These are phyloP conservation scores for Columba livia DNA, from an alignment of 2,113 vertebrate species.

Conservation along the genomic window DNA sequence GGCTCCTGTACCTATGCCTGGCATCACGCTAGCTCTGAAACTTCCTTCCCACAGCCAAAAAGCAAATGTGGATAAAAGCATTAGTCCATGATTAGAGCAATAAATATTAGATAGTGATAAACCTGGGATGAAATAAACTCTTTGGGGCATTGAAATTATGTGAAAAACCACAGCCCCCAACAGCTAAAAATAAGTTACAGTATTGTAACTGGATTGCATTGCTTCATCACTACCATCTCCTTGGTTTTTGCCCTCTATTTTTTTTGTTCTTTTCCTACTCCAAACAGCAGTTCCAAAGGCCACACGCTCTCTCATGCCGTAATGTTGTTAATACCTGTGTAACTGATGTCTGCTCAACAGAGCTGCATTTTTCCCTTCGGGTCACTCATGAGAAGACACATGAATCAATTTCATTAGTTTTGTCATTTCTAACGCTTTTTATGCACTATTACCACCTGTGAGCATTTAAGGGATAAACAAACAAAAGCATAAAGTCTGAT, in stretches of 20 bases:
- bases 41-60: not conserved
- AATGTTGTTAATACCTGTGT: rapidly evolving
- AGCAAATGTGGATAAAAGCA: not conserved
- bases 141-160: rapidly evolving
- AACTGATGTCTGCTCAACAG: rapidly evolving
- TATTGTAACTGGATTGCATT: not conserved
- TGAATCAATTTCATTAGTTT: not conserved
- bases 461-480: not conserved
- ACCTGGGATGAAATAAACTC: not conserved
- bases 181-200: not conserved
- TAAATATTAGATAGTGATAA: not conserved
- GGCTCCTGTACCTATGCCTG: not conserved
- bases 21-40: rapidly evolving
- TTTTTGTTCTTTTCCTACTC: too few species aligned
- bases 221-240: too few species aligned
- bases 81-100: not conserved
- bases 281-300: rapidly evolving
- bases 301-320: rapidly evolving
- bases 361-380: not conserved
- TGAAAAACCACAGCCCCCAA: not conserved
- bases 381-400: rapidly evolving
- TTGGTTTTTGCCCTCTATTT: not conserved
- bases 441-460: rapidly evolving
- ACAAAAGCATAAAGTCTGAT: rapidly evolving
- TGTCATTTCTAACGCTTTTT: too few species aligned